Evolutionary conservation across 2,888 invertebrate genomes (phyloP), one percentile per base, ranked within the genome.

Genomic region (Serripes groenlandicus): DNA sequence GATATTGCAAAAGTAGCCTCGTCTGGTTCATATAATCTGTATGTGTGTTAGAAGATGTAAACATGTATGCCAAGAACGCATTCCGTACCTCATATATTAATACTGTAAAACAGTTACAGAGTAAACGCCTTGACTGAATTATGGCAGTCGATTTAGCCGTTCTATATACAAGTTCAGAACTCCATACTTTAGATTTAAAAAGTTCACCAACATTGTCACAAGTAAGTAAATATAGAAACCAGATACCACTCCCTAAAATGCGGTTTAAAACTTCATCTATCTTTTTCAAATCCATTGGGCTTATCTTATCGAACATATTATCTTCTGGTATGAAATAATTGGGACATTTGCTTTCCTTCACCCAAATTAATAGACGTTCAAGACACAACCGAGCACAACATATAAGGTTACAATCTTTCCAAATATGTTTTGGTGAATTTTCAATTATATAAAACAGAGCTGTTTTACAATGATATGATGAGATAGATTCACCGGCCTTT

Each of bases 381-480:
- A 75, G 28, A 35, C 75, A 75, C 11, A 32, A 1, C 9, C 23
- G 26, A 7, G 37, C 7, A 54, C 66, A 64, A 0, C 5, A 2
- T 18, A 49, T 26, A 7, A 75, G 34, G 23, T 68, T 66, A 9
- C 35, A 52, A 54, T 28, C 26, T 26, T 9, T 75, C 75, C 75
- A 75, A 1, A 56, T 11, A 3, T 30, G 26, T 7, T n/a, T 1
- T 1, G 28, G 32, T 15, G 42, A 35, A 28, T 34, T 54, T 37
- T 75, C 75, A 26, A 75, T 68, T 21, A 54, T 7, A 30, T 75
- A 26, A 35, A 68, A 68, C 4, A 75, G 3, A 26, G 52, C 49
- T 34, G 75, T 75, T 68, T 75, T 75, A 32, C 66, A 68, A 37
- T 75, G 75, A 23, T 75, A 75, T 2, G 75, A 75, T 7, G 66